These are phyloP conservation scores for Diplazon laetatorius DNA, from an alignment of 2,888 invertebrate species.

Conservation along the genomic window DNA sequence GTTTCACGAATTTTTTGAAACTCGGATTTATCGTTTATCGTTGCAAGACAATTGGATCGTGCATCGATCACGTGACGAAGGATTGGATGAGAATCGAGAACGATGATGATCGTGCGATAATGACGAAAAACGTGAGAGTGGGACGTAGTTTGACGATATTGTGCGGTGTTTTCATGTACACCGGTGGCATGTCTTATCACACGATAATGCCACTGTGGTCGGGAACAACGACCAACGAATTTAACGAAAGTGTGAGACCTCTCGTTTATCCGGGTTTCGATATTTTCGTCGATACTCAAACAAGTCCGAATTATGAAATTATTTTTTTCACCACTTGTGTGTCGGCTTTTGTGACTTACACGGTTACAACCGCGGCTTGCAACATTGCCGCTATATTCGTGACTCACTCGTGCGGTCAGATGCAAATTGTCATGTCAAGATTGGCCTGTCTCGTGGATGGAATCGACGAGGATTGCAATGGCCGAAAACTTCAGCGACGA, in stretches of 20 bases:
- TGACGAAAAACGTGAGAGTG: conserved; percentile 51
- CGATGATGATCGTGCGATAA: conserved; percentile 57
- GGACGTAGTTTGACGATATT: conserved; percentile 54
- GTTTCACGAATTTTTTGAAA: conserved; percentile 56
- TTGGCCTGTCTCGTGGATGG: conserved; percentile 51
- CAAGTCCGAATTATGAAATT: conserved; percentile 68
- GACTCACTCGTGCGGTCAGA: conserved; percentile 67
- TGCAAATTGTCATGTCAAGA: conserved; percentile 59
- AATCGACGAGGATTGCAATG: not conserved
- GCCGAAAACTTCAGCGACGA: conserved; percentile 32
- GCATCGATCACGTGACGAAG: conserved; percentile 57
- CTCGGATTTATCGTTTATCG: conserved; percentile 51
- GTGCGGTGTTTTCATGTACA: conserved; percentile 69
- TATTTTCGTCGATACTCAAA: conserved; percentile 60
- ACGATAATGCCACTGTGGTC: conserved; percentile 64
- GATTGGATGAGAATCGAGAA: conserved; percentile 66
- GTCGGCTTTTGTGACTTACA: conserved; percentile 60
- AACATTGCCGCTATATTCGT: conserved; percentile 67
- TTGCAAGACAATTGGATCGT: conserved; percentile 46
- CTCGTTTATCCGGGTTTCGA: conserved; percentile 61
- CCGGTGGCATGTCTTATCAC: conserved; percentile 67
- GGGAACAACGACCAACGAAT: conserved; percentile 44
- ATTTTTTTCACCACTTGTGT: conserved; percentile 66
- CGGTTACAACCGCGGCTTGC: conserved; percentile 62
- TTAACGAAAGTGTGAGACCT: conserved; percentile 61